Percentiles rank a stretch among this genome's conserved stretches.
Evolutionary conservation across 2,797 vertebrate species (phyloP).

Genomic region (Rousettus madagascariensis): DNA sequence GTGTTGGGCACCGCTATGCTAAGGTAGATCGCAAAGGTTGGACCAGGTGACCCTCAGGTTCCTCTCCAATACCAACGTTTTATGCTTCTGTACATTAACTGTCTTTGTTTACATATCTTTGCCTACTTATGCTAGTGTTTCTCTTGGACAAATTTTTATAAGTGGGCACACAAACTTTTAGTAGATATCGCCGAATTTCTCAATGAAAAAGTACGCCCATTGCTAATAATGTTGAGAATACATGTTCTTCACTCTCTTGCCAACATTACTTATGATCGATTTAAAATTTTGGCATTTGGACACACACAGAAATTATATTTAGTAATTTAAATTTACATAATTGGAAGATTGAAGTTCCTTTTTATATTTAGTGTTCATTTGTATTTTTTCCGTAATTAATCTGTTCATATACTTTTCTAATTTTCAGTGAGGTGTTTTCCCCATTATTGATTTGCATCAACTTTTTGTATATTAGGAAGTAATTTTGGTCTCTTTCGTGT

Average conservation of each 20-base stretch:
- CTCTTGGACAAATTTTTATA: neutral
- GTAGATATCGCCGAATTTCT: neutral
- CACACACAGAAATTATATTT: neutral
- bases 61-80: neutral
- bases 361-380: neutral
- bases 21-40: neutral
- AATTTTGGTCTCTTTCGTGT: conserved; percentile 7
- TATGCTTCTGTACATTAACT: neutral
- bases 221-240: neutral
- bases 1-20: neutral
- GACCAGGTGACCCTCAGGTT: neutral
- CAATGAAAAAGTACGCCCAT: neutral
- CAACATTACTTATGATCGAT: neutral
- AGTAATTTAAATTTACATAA: neutral
- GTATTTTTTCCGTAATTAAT: neutral
- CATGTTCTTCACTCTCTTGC: neutral
- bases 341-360: neutral
- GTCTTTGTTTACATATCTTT: neutral
- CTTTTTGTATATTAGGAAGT: neutral
- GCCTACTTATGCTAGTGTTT: neutral
- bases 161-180: neutral
- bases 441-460: neutral
- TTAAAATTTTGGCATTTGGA: neutral
- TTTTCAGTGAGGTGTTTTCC: neutral
- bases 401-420: neutral